phyloP scores from a whole-genome alignment of 53 echinoderm and acorn worm genomes.

The Holothuria scabra region DNA sequence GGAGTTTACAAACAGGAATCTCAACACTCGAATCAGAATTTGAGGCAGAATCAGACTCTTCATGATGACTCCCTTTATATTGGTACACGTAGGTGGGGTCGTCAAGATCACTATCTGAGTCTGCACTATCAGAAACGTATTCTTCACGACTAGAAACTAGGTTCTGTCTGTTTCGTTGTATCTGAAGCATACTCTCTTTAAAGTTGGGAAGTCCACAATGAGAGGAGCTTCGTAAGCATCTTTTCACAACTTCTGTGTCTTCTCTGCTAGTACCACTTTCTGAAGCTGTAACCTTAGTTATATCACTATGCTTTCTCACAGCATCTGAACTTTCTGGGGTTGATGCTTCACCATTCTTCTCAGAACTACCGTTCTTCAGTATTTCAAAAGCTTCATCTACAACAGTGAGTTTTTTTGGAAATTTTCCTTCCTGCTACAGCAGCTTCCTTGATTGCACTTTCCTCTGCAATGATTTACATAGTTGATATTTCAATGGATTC shows the following conservation, averaged over 20 bases:
- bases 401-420: not conserved
- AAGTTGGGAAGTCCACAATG: too few species aligned
- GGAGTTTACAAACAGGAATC: conserved; percentile 6
- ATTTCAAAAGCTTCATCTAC: not conserved
- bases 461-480: not conserved
- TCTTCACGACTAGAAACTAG: too few species aligned
- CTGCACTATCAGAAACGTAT: not conserved
- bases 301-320: too few species aligned
- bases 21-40: not conserved
- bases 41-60: not conserved
- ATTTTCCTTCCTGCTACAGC: not conserved
- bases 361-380: not conserved
- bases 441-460: not conserved
- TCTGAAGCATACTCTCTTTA: too few species aligned
- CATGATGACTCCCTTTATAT: not conserved
- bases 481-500: not conserved
- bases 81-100: not conserved
- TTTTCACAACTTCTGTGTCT: too few species aligned
- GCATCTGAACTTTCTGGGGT: not conserved
- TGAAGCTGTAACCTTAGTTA: too few species aligned
- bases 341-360: not conserved
- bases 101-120: conserved; percentile 15
- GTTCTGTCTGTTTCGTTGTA: too few species aligned
- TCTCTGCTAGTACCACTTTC: too few species aligned
- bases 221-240: too few species aligned